Evolutionary conservation across 2,797 vertebrate genomes (phyloP).

Genomic region (Macropus fuliginosus): DNA sequence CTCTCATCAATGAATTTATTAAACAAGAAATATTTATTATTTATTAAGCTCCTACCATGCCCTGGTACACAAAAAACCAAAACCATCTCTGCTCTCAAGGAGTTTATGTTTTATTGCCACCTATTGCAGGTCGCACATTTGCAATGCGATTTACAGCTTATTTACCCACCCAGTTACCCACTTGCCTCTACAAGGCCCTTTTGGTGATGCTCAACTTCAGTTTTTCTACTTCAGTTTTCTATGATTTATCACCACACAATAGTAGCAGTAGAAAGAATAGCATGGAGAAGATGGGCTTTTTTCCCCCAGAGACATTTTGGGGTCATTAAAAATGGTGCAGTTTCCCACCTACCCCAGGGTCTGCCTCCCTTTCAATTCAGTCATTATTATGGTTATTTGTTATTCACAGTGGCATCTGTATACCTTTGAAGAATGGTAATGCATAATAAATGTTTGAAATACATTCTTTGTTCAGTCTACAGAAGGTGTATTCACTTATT

Average conservation of each 20-base stretch:
- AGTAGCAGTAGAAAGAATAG: not conserved
- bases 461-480: not conserved
- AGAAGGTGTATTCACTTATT: not conserved
- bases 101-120: not conserved
- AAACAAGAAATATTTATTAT: not conserved
- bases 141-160: not conserved
- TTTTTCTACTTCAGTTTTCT: not conserved
- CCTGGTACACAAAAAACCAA: no score
- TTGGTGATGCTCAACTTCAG: not conserved
- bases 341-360: not conserved
- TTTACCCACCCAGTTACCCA: not conserved
- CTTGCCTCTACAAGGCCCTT: not conserved
- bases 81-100: not conserved
- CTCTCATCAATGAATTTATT: not conserved
- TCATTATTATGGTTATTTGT: not conserved
- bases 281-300: not conserved
- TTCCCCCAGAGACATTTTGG: not conserved
- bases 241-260: not conserved
- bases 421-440: not conserved
- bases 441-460: not conserved
- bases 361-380: not conserved
- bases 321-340: not conserved
- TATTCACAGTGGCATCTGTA: not conserved
- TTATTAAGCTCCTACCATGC: not conserved
- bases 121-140: not conserved